These are phyloP conservation scores for Lasioglossum calceatum DNA, from an alignment of 2,888 invertebrate species.

Conservation along the genomic window DNA sequence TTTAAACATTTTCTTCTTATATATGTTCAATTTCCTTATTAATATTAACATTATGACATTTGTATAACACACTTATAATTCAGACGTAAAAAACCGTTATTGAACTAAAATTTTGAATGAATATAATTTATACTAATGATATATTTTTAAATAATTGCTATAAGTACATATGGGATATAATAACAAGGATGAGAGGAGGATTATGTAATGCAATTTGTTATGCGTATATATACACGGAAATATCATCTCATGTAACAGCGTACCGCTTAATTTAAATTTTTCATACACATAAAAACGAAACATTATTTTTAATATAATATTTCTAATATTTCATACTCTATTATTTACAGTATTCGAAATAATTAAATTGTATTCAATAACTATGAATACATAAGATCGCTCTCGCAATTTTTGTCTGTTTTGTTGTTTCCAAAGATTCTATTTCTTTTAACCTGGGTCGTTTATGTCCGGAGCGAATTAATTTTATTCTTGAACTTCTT, in stretches of 20 bases:
- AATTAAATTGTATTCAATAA: not conserved
- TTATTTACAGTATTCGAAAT: not conserved
- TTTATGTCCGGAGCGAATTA: no score
- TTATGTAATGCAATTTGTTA: constrained; percentile 6
- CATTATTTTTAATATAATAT: not conserved
- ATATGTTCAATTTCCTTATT: not conserved
- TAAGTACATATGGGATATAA: not conserved
- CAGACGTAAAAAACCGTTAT: no score
- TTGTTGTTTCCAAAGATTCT: no score
- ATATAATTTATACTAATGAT: no score
- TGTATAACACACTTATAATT: not conserved
- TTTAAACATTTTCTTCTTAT: not conserved
- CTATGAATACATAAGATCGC: no score
- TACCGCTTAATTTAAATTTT: not conserved
- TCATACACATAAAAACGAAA: no score
- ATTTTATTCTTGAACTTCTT: not conserved
- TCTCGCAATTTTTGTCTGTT: no score
- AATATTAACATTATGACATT: not conserved
- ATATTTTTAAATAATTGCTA: no score
- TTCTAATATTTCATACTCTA: not conserved
- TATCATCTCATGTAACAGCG: not conserved
- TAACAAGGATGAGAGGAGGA: not conserved
- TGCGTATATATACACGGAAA: not conserved
- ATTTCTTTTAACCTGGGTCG: no score
- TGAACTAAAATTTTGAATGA: no score